phyloP scores from a whole-genome alignment of 2,797 vertebrate genomes.

The Microhierax caerulescens region DNA sequence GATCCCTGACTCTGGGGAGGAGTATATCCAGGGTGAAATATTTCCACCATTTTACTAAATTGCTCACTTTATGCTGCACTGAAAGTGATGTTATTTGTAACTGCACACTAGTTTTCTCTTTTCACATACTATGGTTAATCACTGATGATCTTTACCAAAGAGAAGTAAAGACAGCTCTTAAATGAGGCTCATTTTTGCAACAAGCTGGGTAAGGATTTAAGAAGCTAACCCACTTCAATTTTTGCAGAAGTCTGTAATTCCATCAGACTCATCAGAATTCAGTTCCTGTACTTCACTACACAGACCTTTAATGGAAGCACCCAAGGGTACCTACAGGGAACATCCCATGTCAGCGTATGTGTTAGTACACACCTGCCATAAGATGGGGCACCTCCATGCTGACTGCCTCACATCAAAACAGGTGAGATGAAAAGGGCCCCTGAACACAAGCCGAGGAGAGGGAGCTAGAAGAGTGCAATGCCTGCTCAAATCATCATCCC shows the following conservation, averaged over 20 bases:
- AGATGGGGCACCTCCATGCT: neutral
- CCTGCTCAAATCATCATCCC: neutral
- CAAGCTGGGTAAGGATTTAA: neutral
- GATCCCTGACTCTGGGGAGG: neutral
- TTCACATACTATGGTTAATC: neutral
- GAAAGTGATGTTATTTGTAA: neutral
- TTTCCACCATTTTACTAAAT: neutral
- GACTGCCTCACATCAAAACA: neutral
- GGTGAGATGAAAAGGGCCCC: neutral
- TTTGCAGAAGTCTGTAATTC: neutral
- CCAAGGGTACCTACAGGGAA: neutral
- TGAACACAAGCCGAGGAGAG: neutral
- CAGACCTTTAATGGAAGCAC: neutral
- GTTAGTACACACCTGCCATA: neutral
- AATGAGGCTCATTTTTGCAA: neutral
- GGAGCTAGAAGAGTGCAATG: neutral
- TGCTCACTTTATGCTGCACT: neutral
- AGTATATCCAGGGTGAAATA: neutral
- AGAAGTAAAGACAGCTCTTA: neutral
- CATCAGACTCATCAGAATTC: neutral
- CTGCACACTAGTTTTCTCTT: neutral
- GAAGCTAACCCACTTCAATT: neutral
- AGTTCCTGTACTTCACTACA: neutral
- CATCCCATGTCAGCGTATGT: neutral
- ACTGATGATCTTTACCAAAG: neutral